Percentiles rank a stretch among this genome's conserved stretches.
Conservation (phyloP, 2,888 invertebrate species). For the Polymixis flavicincta region DNA sequence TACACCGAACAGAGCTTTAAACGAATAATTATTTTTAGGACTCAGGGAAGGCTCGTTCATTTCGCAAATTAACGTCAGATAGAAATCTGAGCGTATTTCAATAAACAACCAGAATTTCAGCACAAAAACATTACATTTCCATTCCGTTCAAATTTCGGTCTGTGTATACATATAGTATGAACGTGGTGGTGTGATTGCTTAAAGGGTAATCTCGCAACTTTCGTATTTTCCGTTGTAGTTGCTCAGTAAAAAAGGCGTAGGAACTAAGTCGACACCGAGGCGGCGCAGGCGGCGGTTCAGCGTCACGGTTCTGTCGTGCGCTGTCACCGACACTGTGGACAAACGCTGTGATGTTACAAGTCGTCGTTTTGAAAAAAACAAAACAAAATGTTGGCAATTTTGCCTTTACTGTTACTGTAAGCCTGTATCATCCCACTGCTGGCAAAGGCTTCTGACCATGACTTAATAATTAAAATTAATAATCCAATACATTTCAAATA, state of each 20-base stretch:
- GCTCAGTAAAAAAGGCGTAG: slow-evolving; percentile 89
- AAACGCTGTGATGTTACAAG: background rate
- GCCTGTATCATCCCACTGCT: background rate
- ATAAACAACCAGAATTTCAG: slow-evolving; percentile 6
- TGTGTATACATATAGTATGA: slow-evolving; percentile 25
- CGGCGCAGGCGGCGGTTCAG: slow-evolving; percentile 75
- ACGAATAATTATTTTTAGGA: background rate
- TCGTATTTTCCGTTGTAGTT: slow-evolving; percentile 82
- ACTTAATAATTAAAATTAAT: no score
- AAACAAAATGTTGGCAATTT: background rate
- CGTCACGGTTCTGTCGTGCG: slow-evolving; percentile 75
- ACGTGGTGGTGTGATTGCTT: slow-evolving; percentile 29
- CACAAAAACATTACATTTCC: slow-evolving; percentile 5
- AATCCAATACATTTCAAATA: no score
- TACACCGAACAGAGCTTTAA: background rate
- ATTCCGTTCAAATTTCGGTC: slow-evolving; percentile 34
- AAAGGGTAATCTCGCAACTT: slow-evolving; percentile 83
- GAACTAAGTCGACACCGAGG: slow-evolving; percentile 85
- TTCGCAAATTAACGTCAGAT: background rate
- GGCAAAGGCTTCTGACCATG: background rate
- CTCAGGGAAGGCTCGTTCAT: background rate
- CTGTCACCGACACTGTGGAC: slow-evolving; percentile 59
- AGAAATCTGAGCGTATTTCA: background rate
- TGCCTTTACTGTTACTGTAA: background rate
- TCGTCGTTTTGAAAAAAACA: background rate